Conservation (phyloP, 2,888 invertebrate genomes). For the Epiblema foenella region DNA sequence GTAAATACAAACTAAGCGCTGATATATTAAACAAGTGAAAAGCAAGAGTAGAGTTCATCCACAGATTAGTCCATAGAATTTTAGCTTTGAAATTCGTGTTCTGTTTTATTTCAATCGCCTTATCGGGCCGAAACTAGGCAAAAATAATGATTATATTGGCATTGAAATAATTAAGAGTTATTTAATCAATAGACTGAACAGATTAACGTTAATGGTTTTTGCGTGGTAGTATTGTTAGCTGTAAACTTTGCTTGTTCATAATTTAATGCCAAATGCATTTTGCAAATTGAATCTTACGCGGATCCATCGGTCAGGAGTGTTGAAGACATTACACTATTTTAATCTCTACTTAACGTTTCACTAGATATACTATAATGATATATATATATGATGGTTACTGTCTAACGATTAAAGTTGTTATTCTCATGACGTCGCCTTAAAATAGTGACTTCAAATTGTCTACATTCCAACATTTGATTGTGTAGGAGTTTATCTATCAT, state of each 20-base stretch:
- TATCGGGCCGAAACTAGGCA: not conserved
- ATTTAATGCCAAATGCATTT: slow-evolving; percentile 66
- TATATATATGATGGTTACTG: slow-evolving; percentile 36
- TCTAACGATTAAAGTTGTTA: slow-evolving; percentile 28
- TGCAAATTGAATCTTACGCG: slow-evolving; percentile 53
- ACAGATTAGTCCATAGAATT: not conserved
- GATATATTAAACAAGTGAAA: not conserved
- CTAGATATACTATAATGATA: slow-evolving; percentile 47
- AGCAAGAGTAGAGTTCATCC: no score
- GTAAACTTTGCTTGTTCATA: slow-evolving; percentile 52
- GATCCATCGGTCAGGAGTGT: slow-evolving; percentile 10
- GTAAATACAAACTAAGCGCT: not conserved
- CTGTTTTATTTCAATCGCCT: not conserved
- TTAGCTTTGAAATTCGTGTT: not conserved
- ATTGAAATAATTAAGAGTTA: not conserved
- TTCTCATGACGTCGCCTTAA: slow-evolving; percentile 11
- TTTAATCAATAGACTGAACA: not conserved
- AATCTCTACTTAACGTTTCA: slow-evolving; percentile 47
- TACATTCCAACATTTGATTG: slow-evolving; percentile 41
- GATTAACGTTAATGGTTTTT: not conserved
- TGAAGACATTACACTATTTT: slow-evolving; percentile 35
- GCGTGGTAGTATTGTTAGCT: slow-evolving; percentile 24
- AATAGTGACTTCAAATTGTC: slow-evolving; percentile 12
- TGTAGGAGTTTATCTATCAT: slow-evolving; percentile 28
- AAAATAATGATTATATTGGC: not conserved